Evolutionary conservation across 1,140 invertebrate species (phyloP), one percentile per base, ranked within the genome.

Genomic region (Lutraria rhynchaena): DNA sequence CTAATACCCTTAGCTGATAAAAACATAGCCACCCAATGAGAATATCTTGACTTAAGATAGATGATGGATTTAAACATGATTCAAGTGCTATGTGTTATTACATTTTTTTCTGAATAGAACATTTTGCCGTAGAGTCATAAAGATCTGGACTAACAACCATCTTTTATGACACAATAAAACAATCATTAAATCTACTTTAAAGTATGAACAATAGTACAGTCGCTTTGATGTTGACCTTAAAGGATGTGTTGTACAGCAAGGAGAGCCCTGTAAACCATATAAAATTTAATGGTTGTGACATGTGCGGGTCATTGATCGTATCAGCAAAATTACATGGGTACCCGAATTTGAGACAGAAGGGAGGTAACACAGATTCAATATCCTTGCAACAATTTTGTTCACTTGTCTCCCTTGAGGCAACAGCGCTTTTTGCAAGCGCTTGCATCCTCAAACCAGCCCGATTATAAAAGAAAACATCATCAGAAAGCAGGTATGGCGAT

Each of bases 151-250:
- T 67, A 37, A 31, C 19, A 67, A 15, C 41, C 27, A 29, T 46
- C 17, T 19, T 67, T 67, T 67, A 67, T 41, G 63, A 49, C 63
- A 22, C 7, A 1, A 35, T 71, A 71, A 71, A 71, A 55, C 37
- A 60, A 33, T 19, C 58, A 75, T 75, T 44, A 58, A 61, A 49
- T 29, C 24, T 57, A 7, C 31, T 57, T 61, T 61, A 49, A 19
- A 37, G 29, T 29, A 61, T 22, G 37, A 75, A 75, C 73, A 75
- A 75, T 75, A 33, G 22, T 75, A 33, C 15, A 60, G 17, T 9
- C n/a, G 17, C 37, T 75, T 75, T 63, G 58, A 75, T 75, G 55
- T 75, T 75, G 73, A 60, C 71, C 73, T 60, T 41, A 44, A 41
- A 49, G 29, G 57, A 75, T 60, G 29, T 44, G 41, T 22, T 44